These are phyloP conservation scores for Pseudococcus longispinus DNA, from an alignment of 2,888 invertebrate species.

Conservation along the genomic window DNA sequence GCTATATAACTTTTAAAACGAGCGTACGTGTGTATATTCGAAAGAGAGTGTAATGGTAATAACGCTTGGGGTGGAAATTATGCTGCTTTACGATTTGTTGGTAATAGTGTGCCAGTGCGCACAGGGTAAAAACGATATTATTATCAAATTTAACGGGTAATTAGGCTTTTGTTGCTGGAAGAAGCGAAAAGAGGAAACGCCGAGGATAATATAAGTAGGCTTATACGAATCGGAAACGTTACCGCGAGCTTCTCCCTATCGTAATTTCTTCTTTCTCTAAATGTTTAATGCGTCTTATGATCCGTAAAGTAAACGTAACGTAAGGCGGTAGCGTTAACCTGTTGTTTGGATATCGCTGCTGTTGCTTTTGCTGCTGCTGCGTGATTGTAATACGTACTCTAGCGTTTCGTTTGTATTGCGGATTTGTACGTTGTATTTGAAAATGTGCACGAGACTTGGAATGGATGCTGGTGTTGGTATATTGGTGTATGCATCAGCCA, in stretches of 20 bases:
- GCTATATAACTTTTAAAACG: not conserved
- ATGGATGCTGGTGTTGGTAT: not conserved
- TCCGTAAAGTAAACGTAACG: slow-evolving; percentile 56
- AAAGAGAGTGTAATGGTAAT: not conserved
- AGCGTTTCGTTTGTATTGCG: not conserved
- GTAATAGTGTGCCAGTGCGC: not conserved
- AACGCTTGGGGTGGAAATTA: slow-evolving; percentile 29
- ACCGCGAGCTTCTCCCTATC: slow-evolving; percentile 23
- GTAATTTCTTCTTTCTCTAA: slow-evolving; percentile 47
- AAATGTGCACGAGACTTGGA: not conserved
- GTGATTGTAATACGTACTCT: not conserved
- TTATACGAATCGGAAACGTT: slow-evolving; percentile 51
- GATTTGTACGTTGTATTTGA: too few species aligned
- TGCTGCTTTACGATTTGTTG: slow-evolving; percentile 31
- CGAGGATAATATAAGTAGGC: slow-evolving; percentile 52
- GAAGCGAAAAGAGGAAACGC: slow-evolving; percentile 43
- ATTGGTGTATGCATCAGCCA: too few species aligned
- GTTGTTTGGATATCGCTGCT: slow-evolving; percentile 50
- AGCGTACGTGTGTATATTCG: not conserved
- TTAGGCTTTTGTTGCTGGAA: slow-evolving; percentile 47
- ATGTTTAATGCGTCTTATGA: slow-evolving; percentile 56
- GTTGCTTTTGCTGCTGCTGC: not conserved
- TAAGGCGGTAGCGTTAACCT: slow-evolving; percentile 52
- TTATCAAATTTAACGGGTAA: slow-evolving; percentile 57
- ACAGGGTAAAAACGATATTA: slow-evolving; percentile 50